Evolutionary conservation across 2,797 vertebrate genomes (phyloP).

Genomic region (Oceanodroma leucorhoa): DNA sequence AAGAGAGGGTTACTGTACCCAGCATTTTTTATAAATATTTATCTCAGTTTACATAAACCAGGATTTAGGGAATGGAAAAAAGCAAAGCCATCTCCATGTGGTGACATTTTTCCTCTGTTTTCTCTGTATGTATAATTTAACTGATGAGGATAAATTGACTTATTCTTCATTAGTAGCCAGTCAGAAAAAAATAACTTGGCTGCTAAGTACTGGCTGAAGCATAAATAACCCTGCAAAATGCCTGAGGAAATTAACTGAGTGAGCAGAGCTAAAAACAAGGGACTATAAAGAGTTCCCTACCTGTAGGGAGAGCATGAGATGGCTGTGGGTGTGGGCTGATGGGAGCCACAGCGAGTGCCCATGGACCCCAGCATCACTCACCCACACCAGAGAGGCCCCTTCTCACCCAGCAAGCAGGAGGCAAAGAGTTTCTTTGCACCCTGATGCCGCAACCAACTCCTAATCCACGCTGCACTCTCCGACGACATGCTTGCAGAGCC

Average conservation of each 20-base stretch:
- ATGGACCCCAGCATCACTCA: neutral
- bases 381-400: neutral
- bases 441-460: neutral
- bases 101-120: slow-evolving; percentile 45
- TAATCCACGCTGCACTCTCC: neutral
- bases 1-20: slow-evolving; percentile 43
- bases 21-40: slow-evolving; percentile 68
- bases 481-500: neutral
- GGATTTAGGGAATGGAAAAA: slow-evolving; percentile 63
- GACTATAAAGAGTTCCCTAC: neutral
- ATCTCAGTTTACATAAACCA: slow-evolving; percentile 55
- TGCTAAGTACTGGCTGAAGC: slow-evolving; percentile 10
- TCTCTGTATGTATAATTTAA: slow-evolving; percentile 41
- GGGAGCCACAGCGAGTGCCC: neutral
- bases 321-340: neutral
- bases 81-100: slow-evolving; percentile 37
- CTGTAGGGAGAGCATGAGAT: neutral
- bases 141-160: slow-evolving; percentile 45
- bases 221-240: slow-evolving; percentile 23
- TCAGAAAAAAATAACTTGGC: slow-evolving; percentile 34
- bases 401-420: neutral
- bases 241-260: neutral
- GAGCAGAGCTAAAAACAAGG: neutral
- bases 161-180: slow-evolving; percentile 51
- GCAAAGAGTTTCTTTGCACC: neutral